phyloP scores from a whole-genome alignment of 2,113 vertebrate genomes.

The Daubentonia madagascariensis region DNA sequence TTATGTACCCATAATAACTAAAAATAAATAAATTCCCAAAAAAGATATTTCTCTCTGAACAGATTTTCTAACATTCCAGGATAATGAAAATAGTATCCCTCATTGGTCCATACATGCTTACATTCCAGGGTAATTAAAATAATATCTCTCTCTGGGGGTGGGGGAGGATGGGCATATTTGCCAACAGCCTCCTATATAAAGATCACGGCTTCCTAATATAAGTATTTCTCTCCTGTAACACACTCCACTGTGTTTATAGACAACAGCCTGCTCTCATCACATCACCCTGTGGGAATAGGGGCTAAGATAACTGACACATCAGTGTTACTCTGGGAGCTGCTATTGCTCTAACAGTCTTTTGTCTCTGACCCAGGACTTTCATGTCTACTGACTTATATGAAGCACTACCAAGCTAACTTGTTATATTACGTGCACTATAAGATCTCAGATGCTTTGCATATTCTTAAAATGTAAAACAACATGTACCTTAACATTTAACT shows the following conservation, averaged over 20 bases:
- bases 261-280: background rate
- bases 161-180: background rate
- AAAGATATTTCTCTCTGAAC: background rate
- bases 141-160: background rate
- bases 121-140: background rate
- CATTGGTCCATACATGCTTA: background rate
- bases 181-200: background rate
- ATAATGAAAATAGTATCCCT: background rate
- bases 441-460: background rate
- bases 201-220: background rate
- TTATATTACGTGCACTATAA: background rate
- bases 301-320: background rate
- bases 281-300: accelerated
- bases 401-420: background rate
- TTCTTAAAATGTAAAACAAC: background rate
- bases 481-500: background rate
- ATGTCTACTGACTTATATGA: background rate
- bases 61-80: background rate
- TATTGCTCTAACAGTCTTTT: background rate
- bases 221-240: background rate
- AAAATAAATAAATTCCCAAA: too few relatives aligned
- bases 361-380: background rate
- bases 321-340: background rate
- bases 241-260: accelerated
- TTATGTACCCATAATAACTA: too few relatives aligned